phyloP scores from a whole-genome alignment of 37 sponge, comb jelly and placozoan genomes.

The Halisarca cf. caerulea region DNA sequence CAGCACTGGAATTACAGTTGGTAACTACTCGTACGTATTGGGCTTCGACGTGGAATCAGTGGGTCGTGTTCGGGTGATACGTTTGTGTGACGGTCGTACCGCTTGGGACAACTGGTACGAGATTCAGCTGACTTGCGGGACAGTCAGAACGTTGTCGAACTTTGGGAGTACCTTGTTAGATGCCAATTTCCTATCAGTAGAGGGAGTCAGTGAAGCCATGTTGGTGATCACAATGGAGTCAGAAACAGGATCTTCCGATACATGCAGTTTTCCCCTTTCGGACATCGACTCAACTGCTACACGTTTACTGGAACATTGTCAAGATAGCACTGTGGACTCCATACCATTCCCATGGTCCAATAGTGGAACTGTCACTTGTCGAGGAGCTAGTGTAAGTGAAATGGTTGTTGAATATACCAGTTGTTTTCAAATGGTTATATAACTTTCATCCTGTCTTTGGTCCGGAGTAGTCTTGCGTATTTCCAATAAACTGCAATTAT shows the following conservation, averaged over 20 bases:
- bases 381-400: no score
- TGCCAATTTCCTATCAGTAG: neutral
- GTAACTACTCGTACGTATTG: neutral
- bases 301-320: no score
- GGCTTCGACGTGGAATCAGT: neutral
- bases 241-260: neutral
- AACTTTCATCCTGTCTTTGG: no score
- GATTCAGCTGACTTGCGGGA: neutral
- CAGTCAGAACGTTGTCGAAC: neutral
- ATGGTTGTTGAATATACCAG: no score
- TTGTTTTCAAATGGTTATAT: no score
- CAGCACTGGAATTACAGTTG: neutral
- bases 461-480: no score
- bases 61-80: neutral
- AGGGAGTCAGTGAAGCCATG: neutral
- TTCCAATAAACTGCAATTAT: no score
- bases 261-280: conserved; percentile 4
- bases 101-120: conserved; percentile 19
- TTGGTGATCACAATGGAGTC: neutral
- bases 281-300: neutral
- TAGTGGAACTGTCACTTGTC: no score
- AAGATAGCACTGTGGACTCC: no score
- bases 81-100: neutral
- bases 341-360: no score
- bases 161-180: neutral